Conservation (phyloP, 2,888 invertebrate species). For the Caenorhabditis sp. region DNA sequence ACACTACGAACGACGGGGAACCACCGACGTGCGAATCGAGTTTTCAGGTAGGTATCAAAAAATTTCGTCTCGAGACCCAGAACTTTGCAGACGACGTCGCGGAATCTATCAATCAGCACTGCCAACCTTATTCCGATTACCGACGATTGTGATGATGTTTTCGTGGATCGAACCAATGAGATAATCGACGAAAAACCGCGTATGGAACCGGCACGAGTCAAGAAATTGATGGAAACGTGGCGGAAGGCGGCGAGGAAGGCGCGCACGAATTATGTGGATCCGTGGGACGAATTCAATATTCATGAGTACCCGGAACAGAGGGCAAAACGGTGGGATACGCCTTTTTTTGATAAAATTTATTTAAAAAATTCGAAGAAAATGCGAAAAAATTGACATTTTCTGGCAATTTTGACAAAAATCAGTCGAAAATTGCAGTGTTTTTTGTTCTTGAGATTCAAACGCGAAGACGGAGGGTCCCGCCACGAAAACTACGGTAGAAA, state of each 20-base stretch:
- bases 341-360: too few relatives aligned
- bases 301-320: slow-evolving; percentile 84
- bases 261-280: slow-evolving; percentile 83
- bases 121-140: slow-evolving; percentile 53
- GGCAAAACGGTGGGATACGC: slow-evolving; percentile 77
- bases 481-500: too few relatives aligned
- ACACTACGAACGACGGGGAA: slow-evolving; percentile 34
- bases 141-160: slow-evolving; percentile 51
- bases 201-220: slow-evolving; percentile 53
- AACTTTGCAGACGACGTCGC: not conserved
- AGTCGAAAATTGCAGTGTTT: too few relatives aligned
- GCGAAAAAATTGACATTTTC: too few relatives aligned
- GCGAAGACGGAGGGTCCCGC: too few relatives aligned
- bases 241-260: slow-evolving; percentile 68
- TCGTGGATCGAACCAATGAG: slow-evolving; percentile 16
- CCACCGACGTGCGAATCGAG: not conserved
- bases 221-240: slow-evolving; percentile 72
- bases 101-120: slow-evolving; percentile 28
- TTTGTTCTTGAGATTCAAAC: too few relatives aligned
- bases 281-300: slow-evolving; percentile 85
- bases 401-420: too few relatives aligned
- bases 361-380: too few relatives aligned
- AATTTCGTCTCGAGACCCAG: too few relatives aligned
- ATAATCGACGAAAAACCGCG: slow-evolving; percentile 27
- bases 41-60: too few relatives aligned